phyloP scores from a whole-genome alignment of 1,140 invertebrate species.

The Trichogramma pretiosum region DNA sequence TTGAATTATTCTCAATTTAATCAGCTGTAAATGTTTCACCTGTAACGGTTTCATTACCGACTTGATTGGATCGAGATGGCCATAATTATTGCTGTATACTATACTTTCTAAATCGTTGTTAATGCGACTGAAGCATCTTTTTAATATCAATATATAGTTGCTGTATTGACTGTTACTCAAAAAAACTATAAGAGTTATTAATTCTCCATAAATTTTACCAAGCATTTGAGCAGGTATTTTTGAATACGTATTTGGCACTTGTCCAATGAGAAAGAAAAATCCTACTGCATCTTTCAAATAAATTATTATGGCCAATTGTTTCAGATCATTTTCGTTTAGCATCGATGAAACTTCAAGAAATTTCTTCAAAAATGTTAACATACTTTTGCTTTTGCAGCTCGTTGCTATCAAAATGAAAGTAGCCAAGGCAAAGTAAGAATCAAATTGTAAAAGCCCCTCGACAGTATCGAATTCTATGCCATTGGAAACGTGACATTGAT shows the following conservation, averaged over 20 bases:
- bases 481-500: conserved; percentile 23
- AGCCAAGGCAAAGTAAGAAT: conserved; percentile 23
- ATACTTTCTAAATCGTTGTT: conserved; percentile 24
- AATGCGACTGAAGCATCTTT: conserved; percentile 29
- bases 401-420: conserved; percentile 11
- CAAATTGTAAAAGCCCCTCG: conserved; percentile 23
- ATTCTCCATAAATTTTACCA: conserved; percentile 9
- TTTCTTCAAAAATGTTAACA: conserved; percentile 24
- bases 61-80: no score
- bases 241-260: conserved; percentile 17
- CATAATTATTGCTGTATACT: conserved; percentile 21
- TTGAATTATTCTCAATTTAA: conserved; percentile 28
- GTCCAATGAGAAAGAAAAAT: conserved; percentile 21
- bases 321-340: conserved; percentile 22
- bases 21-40: conserved; percentile 28
- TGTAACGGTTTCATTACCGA: conserved; percentile 3
- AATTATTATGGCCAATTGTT: conserved; percentile 22
- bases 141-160: conserved; percentile 29
- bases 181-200: conserved; percentile 25
- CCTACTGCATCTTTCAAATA: conserved; percentile 30
- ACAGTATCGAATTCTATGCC: conserved; percentile 10
- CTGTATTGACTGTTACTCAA: conserved; percentile 31
- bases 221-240: neutral
- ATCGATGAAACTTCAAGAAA: conserved; percentile 19
- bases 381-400: conserved; percentile 7